A percentile compares a stretch with the other conserved stretches of the same genome.
These are phyloP conservation scores for Stegana nigrithorax DNA, from an alignment of 2,888 invertebrate species.

Conservation along the genomic window DNA sequence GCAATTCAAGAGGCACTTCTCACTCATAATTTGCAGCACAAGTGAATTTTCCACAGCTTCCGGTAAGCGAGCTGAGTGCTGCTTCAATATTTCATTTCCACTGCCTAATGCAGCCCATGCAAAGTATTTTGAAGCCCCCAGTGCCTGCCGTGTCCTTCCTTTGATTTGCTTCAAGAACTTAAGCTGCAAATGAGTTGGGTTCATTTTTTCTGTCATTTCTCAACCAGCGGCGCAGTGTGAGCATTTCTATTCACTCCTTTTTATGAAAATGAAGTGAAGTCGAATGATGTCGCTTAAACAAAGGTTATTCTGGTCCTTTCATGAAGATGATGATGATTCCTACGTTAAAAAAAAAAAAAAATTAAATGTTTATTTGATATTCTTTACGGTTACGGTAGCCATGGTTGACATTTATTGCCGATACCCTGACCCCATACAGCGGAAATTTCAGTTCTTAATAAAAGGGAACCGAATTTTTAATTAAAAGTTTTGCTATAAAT, in stretches of 20 bases:
- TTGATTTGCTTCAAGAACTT: not conserved
- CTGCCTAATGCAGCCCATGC: not conserved
- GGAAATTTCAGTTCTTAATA: not conserved
- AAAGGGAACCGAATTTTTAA: not conserved
- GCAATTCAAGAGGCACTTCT: too few species aligned
- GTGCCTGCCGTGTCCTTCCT: too few species aligned
- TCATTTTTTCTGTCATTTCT: not conserved
- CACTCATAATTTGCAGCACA: too few species aligned
- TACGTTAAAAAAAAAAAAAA: not conserved
- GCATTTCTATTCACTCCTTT: too few species aligned
- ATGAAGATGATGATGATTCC: too few species aligned
- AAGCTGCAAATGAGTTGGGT: conserved; percentile 12
- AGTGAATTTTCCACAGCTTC: too few species aligned
- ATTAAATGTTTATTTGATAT: not conserved
- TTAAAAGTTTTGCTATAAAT: conserved; percentile 5
- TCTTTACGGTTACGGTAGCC: too few species aligned
- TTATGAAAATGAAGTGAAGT: too few species aligned
- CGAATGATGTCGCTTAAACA: not conserved
- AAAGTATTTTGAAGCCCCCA: too few species aligned
- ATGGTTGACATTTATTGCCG: not conserved
- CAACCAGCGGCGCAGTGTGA: not conserved
- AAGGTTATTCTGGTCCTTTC: not conserved
- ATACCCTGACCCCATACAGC: too few species aligned
- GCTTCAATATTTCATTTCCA: not conserved
- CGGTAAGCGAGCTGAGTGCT: not conserved